Conservation (phyloP, 2,113 vertebrate genomes). For the Camelus bactrianus region DNA sequence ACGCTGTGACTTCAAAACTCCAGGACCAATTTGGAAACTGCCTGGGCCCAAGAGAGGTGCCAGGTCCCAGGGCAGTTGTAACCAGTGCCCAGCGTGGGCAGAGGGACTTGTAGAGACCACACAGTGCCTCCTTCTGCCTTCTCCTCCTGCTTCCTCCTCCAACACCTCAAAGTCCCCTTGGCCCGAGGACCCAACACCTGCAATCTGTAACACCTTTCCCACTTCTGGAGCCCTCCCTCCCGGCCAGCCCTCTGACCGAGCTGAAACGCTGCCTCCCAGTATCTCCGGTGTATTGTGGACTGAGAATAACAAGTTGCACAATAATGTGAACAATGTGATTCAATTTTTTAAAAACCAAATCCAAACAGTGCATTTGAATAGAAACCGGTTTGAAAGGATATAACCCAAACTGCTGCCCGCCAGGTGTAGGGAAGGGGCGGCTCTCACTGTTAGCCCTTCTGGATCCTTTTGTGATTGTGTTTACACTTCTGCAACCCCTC, state of each 20-base stretch:
- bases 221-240: neutral
- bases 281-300: fast-evolving
- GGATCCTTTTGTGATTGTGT: neutral
- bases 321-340: neutral
- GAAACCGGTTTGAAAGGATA: neutral
- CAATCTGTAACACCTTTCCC: too few relatives aligned
- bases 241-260: fast-evolving
- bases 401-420: too few relatives aligned
- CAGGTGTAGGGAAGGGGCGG: neutral
- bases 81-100: too few relatives aligned
- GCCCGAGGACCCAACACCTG: neutral
- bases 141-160: neutral
- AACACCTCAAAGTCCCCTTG: fast-evolving
- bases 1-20: neutral
- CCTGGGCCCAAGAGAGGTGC: neutral
- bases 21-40: neutral
- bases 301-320: neutral
- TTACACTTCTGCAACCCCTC: neutral
- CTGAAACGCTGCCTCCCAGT: fast-evolving
- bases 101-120: neutral
- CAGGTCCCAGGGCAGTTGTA: too few relatives aligned
- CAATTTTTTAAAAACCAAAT: neutral
- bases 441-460: fast-evolving
- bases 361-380: neutral
- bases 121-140: too few relatives aligned